Percentiles rank a stretch among this genome's conserved stretches.
These are phyloP conservation scores for Sinohyriopsis cumingii DNA, from an alignment of 2,888 invertebrate species.

Conservation along the genomic window DNA sequence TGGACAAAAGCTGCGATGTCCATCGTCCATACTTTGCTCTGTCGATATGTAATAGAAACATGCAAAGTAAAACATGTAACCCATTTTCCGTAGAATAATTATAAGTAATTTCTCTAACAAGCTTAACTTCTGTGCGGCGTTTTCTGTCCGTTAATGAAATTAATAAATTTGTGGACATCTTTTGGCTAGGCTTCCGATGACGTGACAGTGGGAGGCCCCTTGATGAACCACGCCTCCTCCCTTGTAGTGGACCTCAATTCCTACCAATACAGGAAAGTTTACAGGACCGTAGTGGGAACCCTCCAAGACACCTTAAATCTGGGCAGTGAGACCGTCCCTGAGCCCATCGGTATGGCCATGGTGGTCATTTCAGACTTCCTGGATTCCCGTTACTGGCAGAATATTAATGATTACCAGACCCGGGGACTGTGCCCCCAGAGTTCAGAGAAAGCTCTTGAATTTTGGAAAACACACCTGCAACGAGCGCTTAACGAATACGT, in stretches of 20 bases:
- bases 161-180: not conserved
- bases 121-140: too few species aligned
- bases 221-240: slow-evolving; percentile 33
- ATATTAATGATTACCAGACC: slow-evolving; percentile 25
- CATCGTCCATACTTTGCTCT: too few species aligned
- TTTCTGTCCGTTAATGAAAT: too few species aligned
- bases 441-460: slow-evolving; percentile 24
- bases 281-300: slow-evolving; percentile 23
- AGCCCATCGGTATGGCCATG: slow-evolving; percentile 26
- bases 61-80: too few species aligned
- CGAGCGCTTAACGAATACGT: slow-evolving; percentile 32
- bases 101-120: too few species aligned
- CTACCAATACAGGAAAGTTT: slow-evolving; percentile 28
- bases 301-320: slow-evolving; percentile 28
- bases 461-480: slow-evolving; percentile 23
- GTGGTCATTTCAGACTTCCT: slow-evolving; percentile 30
- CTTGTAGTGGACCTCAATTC: slow-evolving; percentile 30
- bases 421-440: slow-evolving; percentile 36
- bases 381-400: slow-evolving; percentile 30
- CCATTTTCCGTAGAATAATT: too few species aligned
- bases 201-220: slow-evolving; percentile 30
- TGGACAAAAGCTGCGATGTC: too few species aligned
- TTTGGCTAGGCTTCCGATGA: slow-evolving; percentile 35
- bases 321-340: slow-evolving; percentile 28
- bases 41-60: too few species aligned